phyloP scores from a whole-genome alignment of 2,888 invertebrate species.

The Luperina testacea region DNA sequence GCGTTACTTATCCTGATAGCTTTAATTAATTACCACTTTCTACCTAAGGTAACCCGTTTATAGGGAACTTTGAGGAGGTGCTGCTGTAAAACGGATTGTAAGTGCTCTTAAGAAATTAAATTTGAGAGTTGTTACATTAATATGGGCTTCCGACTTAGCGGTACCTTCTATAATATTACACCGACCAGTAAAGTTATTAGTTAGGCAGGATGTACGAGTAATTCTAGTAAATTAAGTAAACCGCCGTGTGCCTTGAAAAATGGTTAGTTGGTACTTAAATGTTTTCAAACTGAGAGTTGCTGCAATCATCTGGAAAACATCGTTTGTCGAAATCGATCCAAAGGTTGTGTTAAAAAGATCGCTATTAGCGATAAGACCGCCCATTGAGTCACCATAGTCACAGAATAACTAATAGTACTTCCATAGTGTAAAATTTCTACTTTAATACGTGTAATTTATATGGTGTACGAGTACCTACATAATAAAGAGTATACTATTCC shows the following conservation, averaged over 20 bases:
- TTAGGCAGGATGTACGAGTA: neutral
- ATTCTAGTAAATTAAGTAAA: neutral
- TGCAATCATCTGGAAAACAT: neutral
- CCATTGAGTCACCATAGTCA: neutral
- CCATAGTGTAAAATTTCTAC: too few species aligned
- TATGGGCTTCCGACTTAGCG: conserved; percentile 7
- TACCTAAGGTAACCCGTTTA: conserved; percentile 19
- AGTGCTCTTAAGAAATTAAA: conserved; percentile 24
- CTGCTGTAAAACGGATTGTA: conserved; percentile 1
- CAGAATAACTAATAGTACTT: too few species aligned
- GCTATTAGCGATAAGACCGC: neutral
- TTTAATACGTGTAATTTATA: neutral
- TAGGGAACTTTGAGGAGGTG: neutral
- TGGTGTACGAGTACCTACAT: neutral
- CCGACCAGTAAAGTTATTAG: neutral
- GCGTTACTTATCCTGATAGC: conserved; percentile 27
- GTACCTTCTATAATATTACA: neutral
- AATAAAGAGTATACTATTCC: neutral
- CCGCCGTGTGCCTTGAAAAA: rapidly evolving
- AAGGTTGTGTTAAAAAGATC: too few species aligned
- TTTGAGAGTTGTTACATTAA: conserved; percentile 18
- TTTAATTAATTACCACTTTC: conserved; percentile 54
- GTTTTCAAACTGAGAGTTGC: neutral
- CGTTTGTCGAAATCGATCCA: neutral
- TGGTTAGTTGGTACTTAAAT: rapidly evolving